Percentiles rank a stretch among this genome's conserved stretches.
phyloP scores from a whole-genome alignment of 2,888 invertebrate genomes.

The Agrochola lychnidis region DNA sequence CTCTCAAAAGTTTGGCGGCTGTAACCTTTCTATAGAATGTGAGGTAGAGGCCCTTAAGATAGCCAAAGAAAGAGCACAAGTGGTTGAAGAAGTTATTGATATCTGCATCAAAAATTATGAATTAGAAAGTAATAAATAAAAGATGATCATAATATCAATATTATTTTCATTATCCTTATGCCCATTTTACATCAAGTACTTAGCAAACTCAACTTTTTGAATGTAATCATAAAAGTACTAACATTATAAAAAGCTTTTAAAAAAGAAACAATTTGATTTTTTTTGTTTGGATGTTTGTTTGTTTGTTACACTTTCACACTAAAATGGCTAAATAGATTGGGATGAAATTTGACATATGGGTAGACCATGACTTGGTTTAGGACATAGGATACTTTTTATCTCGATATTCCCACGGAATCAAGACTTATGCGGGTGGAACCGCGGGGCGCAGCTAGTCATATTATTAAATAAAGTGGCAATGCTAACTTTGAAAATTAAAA shows the following conservation, averaged over 20 bases:
- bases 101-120: conserved; percentile 79
- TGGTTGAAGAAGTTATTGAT: conserved; percentile 85
- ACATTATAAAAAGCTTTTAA: no score
- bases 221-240: not conserved
- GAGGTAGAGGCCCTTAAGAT: conserved; percentile 91
- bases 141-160: not conserved
- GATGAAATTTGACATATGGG: no score
- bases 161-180: not conserved
- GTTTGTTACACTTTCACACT: no score
- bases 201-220: not conserved
- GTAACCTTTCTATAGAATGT: conserved; percentile 90
- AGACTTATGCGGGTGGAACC: no score
- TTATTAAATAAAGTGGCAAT: not conserved
- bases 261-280: no score
- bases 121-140: conserved; percentile 58
- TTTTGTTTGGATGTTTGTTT: no score
- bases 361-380: no score
- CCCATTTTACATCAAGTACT: not conserved
- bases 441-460: no score
- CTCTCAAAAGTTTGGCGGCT: conserved; percentile 94
- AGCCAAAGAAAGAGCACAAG: conserved; percentile 90
- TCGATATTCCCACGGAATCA: no score
- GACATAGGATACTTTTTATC: no score
- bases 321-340: no score
- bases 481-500: not conserved